phyloP scores from a whole-genome alignment of 2,797 vertebrate species.

The Pithecia hirsuta region DNA sequence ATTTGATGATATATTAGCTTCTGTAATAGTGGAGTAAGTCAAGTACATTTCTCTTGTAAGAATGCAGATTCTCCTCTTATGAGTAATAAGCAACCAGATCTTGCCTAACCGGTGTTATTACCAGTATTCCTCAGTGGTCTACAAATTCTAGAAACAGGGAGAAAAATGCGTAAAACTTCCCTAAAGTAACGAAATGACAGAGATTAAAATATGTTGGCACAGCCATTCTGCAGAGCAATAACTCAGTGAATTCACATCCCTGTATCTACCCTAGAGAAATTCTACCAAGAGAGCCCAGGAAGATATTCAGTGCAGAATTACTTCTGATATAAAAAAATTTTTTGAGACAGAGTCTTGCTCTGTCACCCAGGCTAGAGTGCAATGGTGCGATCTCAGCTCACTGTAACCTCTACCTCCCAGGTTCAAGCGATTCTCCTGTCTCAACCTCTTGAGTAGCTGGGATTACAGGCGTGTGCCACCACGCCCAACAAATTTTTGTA shows the following conservation, averaged over 20 bases:
- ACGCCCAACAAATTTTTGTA: too few relatives aligned
- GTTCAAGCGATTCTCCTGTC: too few relatives aligned
- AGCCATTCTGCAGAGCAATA: neutral
- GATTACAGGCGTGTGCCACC: too few relatives aligned
- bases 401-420: too few relatives aligned
- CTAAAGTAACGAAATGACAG: neutral
- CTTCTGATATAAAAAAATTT: neutral
- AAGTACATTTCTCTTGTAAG: neutral
- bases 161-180: neutral
- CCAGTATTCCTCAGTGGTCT: neutral
- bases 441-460: too few relatives aligned
- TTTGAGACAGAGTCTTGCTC: too few relatives aligned
- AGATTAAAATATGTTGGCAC: neutral
- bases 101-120: neutral
- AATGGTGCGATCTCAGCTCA: too few relatives aligned
- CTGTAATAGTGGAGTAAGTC: neutral
- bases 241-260: neutral
- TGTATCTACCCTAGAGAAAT: neutral
- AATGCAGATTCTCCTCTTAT: neutral
- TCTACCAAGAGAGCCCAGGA: neutral
- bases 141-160: conserved; percentile 12
- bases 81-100: neutral
- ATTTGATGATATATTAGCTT: neutral
- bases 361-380: too few relatives aligned
- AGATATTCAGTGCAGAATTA: neutral